Conservation (phyloP, 2,113 vertebrate genomes). For the Myiozetetes cayanensis region DNA sequence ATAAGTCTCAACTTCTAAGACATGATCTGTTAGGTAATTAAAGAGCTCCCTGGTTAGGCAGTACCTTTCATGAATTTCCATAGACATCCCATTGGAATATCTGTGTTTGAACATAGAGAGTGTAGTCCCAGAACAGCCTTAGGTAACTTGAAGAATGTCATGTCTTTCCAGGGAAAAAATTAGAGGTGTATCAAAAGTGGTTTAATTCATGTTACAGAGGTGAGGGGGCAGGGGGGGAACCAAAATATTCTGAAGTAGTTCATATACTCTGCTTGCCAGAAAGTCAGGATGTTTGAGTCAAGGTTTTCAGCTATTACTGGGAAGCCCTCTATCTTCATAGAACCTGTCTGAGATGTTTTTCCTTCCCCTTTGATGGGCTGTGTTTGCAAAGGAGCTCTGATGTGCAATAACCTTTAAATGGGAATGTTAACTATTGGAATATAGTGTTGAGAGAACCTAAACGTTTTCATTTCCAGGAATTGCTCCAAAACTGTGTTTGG, state of each 20-base stretch:
- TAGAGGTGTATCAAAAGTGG: neutral
- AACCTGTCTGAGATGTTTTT: neutral
- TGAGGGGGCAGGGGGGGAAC: rapidly evolving
- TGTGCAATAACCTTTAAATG: neutral
- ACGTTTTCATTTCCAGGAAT: neutral
- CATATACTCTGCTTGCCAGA: neutral
- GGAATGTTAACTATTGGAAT: neutral
- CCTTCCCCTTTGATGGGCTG: neutral
- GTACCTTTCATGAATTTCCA: neutral
- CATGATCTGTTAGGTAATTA: neutral
- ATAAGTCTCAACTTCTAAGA: neutral
- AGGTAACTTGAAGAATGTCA: neutral
- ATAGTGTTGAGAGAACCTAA: neutral
- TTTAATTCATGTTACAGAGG: neutral
- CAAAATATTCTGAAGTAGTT: neutral
- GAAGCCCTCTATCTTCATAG: neutral
- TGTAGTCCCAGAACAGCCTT: neutral
- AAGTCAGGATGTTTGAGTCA: neutral
- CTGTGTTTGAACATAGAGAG: neutral
- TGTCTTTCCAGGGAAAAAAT: neutral
- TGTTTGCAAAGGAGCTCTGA: neutral
- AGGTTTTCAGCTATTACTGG: neutral
- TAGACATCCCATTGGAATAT: neutral
- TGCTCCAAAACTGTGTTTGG: neutral
- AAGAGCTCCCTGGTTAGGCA: neutral